Conservation (phyloP, 1,140 invertebrate genomes). For the Agrypnia vestita region DNA sequence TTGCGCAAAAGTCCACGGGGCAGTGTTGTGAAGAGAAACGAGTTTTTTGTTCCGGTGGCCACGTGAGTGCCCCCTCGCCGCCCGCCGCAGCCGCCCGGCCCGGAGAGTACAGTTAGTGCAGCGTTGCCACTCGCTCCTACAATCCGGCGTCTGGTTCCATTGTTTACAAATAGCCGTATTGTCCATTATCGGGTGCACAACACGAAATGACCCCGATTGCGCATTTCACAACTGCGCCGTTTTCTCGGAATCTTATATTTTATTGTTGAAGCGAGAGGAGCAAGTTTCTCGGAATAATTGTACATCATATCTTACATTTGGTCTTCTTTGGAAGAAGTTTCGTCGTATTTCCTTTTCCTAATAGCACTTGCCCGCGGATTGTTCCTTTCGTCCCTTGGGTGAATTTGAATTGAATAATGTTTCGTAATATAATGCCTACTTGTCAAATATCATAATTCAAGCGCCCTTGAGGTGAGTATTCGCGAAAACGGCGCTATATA, state of each 20-base stretch:
- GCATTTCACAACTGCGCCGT: slow-evolving; percentile 17
- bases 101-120: slow-evolving; percentile 42
- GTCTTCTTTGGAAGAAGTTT: too few species aligned
- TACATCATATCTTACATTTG: too few species aligned
- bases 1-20: slow-evolving; percentile 5
- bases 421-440: too few species aligned
- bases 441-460: too few species aligned
- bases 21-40: slow-evolving; percentile 37
- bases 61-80: slow-evolving; percentile 38
- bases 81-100: neutral
- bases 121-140: neutral
- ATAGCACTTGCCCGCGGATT: too few species aligned
- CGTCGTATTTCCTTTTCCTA: too few species aligned
- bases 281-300: neutral
- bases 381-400: too few species aligned
- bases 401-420: too few species aligned
- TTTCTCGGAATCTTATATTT: slow-evolving; percentile 5
- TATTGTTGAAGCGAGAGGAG: neutral
- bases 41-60: slow-evolving; percentile 46
- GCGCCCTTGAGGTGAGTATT: too few species aligned
- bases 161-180: slow-evolving; percentile 36
- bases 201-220: slow-evolving; percentile 15
- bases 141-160: slow-evolving; percentile 32
- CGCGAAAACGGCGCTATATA: too few species aligned
- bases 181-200: slow-evolving; percentile 21